Base-by-base conservation (phyloP, 2,888 invertebrate genomes). In the Stictocephala bisonia region DNA sequence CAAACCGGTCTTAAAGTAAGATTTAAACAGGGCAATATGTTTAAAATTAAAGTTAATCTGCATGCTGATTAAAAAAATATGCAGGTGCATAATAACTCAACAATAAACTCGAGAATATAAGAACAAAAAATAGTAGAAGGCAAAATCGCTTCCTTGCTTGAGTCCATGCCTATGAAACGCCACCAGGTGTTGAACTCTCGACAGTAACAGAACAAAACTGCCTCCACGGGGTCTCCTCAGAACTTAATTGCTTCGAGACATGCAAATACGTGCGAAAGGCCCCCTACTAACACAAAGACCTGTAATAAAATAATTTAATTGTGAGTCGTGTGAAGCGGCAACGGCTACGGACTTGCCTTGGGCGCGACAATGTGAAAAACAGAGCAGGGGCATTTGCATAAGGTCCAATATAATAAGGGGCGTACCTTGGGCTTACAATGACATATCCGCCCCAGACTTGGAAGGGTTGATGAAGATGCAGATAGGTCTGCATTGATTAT, bases 221-320 rank as follows among this genome's bases (percentile, higher is more conserved):
- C 40, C 40, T 9, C 40, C 31, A 20, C 35, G 35, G 11, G 60
- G 11, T 3, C 13, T 13, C 22, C 31, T 18, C 9, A 2, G 13
- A n/a, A n/a, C 35, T 27, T 60, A 60, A 60, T 60, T 60, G 60
- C 40, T 3, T 58, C 18, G 18, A 13, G 40, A 56, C 29, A 60
- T 60, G 60, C 60, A 60, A 60, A 60, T 60, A 3, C 11, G 6
- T 13, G 6, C 35, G 31, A 31, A 22, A 40, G 60, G 22, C 60
- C 60, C 60, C 60, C 22, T 22, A 31, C 22, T 35, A 56, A 60
- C 60, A 69, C 69, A 69, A 69, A 69, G 53, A 51, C 51, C 53
- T 53, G 20, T 69, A 69, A 69, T 69, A 69, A 69, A 69, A 69
- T 69, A 40, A 69, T 69, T 69, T 69, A 69, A 69, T 69, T 69